These are phyloP conservation scores for Cyanistes caeruleus DNA, from an alignment of 2,113 vertebrate species.

Conservation along the genomic window DNA sequence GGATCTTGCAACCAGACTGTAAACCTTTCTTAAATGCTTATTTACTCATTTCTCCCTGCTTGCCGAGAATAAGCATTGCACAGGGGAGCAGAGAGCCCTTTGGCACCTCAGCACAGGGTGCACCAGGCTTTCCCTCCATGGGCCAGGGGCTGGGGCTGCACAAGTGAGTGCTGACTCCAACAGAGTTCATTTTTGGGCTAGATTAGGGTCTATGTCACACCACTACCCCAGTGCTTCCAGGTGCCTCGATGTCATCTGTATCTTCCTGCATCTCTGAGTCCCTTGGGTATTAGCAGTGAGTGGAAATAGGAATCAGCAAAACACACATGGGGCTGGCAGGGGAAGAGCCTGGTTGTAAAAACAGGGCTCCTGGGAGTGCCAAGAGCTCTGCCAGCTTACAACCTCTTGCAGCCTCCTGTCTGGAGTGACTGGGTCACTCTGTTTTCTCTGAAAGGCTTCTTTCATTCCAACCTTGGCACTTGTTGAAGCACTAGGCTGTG, in stretches of 20 bases:
- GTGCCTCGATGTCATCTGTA: not conserved
- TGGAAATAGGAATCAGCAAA: not conserved
- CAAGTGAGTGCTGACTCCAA: not conserved
- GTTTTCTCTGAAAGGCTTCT: conserved; percentile 17
- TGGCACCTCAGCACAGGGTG: not conserved
- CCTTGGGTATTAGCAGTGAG: not conserved
- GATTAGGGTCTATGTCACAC: not conserved
- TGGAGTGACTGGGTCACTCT: not conserved
- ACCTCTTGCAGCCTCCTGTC: not conserved
- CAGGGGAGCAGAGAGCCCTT: not conserved
- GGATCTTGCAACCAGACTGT: not conserved
- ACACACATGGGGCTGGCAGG: not conserved
- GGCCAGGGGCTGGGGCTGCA: not conserved
- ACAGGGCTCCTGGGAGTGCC: not conserved
- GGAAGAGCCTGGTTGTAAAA: not conserved
- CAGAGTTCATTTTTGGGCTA: not conserved
- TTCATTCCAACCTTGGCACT: not conserved
- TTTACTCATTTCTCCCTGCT: not conserved
- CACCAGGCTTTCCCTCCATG: accelerated
- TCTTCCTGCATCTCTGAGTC: not conserved
- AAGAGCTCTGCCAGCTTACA: not conserved
- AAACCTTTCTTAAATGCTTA: not conserved
- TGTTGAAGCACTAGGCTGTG: not conserved
- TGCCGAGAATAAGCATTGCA: not conserved
- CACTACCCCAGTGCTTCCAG: not conserved